These are phyloP conservation scores for Cinclus cinclus DNA, from an alignment of 2,113 vertebrate species.

Conservation along the genomic window DNA sequence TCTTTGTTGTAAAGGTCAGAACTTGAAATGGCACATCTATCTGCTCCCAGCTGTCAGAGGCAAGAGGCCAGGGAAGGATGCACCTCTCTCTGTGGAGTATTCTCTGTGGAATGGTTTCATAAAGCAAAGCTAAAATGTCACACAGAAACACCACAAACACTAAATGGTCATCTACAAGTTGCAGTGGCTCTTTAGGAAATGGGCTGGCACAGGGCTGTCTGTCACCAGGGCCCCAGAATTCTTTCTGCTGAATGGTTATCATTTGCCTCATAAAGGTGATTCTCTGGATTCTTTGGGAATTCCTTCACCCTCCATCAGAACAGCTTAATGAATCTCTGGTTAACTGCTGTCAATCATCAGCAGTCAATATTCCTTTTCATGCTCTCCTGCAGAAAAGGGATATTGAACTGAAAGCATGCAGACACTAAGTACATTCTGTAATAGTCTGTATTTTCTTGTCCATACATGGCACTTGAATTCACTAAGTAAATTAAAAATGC, in stretches of 20 bases:
- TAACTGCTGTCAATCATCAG: background rate
- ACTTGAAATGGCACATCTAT: constrained; percentile 1
- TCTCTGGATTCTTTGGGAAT: background rate
- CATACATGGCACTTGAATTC: background rate
- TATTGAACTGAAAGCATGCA: background rate
- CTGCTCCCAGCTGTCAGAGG: background rate
- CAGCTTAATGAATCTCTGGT: background rate
- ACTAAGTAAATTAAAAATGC: background rate
- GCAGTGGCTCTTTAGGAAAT: background rate
- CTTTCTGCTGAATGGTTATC: background rate
- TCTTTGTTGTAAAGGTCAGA: constrained; percentile 28
- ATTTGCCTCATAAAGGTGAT: background rate
- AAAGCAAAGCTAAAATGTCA: background rate
- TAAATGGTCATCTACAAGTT: background rate
- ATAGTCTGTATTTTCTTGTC: background rate
- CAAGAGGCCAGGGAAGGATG: background rate
- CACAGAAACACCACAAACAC: background rate
- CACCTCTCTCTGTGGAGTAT: background rate
- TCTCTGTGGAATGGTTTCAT: background rate
- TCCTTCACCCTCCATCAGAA: background rate
- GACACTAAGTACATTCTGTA: background rate
- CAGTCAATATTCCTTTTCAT: background rate
- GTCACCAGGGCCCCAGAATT: background rate
- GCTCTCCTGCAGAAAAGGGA: background rate
- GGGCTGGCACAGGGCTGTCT: background rate